phyloP scores from a whole-genome alignment of 2,888 invertebrate species.

The Cryptophagus acutangulus region DNA sequence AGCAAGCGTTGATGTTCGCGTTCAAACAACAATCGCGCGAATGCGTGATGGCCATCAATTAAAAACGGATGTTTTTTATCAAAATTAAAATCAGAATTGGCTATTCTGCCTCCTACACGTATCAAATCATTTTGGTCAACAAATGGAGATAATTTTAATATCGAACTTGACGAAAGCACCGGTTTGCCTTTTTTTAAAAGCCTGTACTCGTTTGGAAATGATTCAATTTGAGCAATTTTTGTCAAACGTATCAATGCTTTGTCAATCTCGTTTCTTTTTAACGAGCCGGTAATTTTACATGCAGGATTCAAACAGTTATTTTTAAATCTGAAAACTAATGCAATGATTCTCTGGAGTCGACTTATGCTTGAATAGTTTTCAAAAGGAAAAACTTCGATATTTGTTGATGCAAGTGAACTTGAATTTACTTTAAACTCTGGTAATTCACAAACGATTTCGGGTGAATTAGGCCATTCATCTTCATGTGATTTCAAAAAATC shows the following conservation, averaged over 20 bases:
- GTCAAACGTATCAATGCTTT: constrained; percentile 4
- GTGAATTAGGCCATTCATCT: no score
- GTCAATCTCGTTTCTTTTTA: constrained; percentile 4
- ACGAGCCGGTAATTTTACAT: neutral
- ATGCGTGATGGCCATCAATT: constrained; percentile 17
- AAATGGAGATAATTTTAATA: constrained; percentile 18
- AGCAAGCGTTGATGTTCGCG: constrained; percentile 12
- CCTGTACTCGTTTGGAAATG: constrained; percentile 12
- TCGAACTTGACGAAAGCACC: no score
- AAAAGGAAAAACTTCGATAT: no score
- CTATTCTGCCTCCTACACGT: no score
- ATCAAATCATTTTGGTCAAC: constrained; percentile 18
- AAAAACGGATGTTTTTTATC: constrained; percentile 21
- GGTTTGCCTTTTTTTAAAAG: constrained; percentile 4
- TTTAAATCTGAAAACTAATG: no score
- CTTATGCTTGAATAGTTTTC: no score
- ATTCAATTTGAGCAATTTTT: constrained; percentile 2
- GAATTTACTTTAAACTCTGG: no score
- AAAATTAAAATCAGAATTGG: constrained; percentile 12
- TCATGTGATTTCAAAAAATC: no score
- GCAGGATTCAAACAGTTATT: neutral
- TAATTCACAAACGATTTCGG: no score
- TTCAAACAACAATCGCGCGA: constrained; percentile 19
- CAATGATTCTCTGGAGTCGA: no score
- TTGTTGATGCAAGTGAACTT: no score